These are phyloP conservation scores for Limnothrissa miodon DNA, from an alignment of 2,113 vertebrate genomes.

Conservation along the genomic window DNA sequence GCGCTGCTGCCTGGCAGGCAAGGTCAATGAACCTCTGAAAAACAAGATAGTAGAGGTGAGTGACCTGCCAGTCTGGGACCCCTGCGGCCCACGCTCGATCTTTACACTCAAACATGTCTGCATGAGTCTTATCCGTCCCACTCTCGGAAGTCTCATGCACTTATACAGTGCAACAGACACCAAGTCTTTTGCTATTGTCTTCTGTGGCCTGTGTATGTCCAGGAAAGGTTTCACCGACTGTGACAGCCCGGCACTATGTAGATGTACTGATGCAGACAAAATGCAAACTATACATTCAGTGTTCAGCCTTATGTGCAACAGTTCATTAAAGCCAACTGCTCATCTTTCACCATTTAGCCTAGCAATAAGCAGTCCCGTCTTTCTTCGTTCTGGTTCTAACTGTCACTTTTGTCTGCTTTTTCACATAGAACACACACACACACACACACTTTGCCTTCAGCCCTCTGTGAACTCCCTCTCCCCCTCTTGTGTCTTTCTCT, in stretches of 20 bases:
- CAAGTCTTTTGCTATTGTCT: too few relatives aligned
- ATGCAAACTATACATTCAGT: too few relatives aligned
- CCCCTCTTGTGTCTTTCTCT: not conserved
- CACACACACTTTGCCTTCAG: not conserved
- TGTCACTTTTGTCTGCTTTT: not conserved
- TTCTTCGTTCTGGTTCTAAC: not conserved
- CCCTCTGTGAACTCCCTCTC: not conserved
- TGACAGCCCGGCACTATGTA: too few relatives aligned
- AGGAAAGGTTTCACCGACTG: too few relatives aligned
- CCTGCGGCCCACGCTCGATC: constrained; percentile 29
- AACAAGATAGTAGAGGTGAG: constrained; percentile 90
- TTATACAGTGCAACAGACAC: too few relatives aligned
- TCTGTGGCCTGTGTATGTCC: too few relatives aligned
- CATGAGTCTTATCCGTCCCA: not conserved
- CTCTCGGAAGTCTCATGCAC: too few relatives aligned
- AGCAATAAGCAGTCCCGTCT: too few relatives aligned
- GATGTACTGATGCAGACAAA: too few relatives aligned
- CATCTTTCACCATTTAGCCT: not conserved
- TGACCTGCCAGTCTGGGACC: constrained; percentile 26
- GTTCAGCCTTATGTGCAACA: too few relatives aligned
- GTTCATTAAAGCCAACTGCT: too few relatives aligned
- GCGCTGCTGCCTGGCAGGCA: constrained; percentile 89
- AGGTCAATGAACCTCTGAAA: constrained; percentile 91
- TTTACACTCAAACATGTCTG: not conserved
- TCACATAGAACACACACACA: too few relatives aligned